Evolutionary conservation across 2,888 invertebrate genomes (phyloP).

Genomic region (Megamerina dolium): DNA sequence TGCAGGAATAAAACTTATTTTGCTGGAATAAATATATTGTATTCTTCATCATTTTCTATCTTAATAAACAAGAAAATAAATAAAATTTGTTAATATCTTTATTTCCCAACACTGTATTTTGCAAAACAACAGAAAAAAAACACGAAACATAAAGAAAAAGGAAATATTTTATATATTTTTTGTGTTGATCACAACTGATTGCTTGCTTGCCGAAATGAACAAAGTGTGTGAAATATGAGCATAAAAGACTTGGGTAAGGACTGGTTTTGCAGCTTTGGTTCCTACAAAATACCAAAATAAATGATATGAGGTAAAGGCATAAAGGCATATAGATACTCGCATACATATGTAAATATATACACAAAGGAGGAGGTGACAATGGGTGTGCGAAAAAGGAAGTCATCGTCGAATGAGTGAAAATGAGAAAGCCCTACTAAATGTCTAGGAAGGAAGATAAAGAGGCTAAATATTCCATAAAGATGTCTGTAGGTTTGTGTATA

Average conservation of each 20-base stretch:
- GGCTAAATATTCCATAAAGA: too few relatives aligned
- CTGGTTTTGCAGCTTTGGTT: neutral
- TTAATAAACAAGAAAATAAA: too few relatives aligned
- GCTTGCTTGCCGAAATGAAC: conserved; percentile 12
- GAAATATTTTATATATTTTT: too few relatives aligned
- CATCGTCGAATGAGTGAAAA: conserved; percentile 6
- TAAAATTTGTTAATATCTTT: too few relatives aligned
- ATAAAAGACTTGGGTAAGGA: conserved; percentile 19
- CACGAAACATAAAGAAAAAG: too few relatives aligned
- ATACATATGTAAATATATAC: neutral
- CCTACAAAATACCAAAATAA: conserved; percentile 7
- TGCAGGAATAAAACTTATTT: too few relatives aligned
- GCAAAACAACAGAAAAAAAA: too few relatives aligned
- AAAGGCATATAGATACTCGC: neutral
- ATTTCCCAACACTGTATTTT: too few relatives aligned
- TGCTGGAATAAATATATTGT: too few relatives aligned
- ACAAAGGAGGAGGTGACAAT: neutral
- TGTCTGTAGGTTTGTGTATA: too few relatives aligned
- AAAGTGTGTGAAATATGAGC: conserved; percentile 20
- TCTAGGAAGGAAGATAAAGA: too few relatives aligned
- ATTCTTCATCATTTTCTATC: too few relatives aligned
- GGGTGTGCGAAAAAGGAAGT: neutral
- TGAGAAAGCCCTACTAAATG: conserved; percentile 5
- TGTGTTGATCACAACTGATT: conserved; percentile 23
- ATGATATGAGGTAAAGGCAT: conserved; percentile 2